A percentile compares a stretch with the other conserved stretches of the same genome.
Conservation (phyloP, 2,113 vertebrate species). For the Takifugu bimaculatus region DNA sequence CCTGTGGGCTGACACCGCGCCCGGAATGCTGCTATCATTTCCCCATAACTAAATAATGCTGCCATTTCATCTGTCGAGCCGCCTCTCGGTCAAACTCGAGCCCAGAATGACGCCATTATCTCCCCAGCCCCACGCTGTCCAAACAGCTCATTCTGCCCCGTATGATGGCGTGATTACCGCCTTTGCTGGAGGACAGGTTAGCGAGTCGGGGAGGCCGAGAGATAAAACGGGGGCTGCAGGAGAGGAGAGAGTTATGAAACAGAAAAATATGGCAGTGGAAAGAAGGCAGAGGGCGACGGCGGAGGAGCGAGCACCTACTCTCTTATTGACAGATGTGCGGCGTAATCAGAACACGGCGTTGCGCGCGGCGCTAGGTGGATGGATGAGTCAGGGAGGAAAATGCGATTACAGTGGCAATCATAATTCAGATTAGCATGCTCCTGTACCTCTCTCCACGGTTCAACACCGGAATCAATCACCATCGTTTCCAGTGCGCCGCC, state of each 20-base stretch:
- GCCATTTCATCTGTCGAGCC: conserved; percentile 33
- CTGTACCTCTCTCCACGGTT: conserved; percentile 47
- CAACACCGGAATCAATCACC: conserved; percentile 60
- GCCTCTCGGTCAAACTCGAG: conserved; percentile 25
- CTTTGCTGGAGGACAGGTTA: conserved; percentile 37
- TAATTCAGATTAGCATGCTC: conserved; percentile 65
- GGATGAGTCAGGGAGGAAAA: conserved; percentile 56
- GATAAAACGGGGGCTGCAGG: conserved; percentile 19
- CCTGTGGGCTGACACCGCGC: conserved; percentile 36
- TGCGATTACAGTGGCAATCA: conserved; percentile 67
- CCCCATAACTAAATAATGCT: conserved; percentile 43
- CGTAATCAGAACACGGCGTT: conserved; percentile 44
- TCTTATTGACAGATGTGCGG: conserved; percentile 50
- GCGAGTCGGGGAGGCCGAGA: conserved; percentile 25
- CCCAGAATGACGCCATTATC: conserved; percentile 42
- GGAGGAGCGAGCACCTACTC: not conserved
- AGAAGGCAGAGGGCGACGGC: conserved; percentile 6
- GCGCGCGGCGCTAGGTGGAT: conserved; percentile 23
- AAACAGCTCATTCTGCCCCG: conserved; percentile 51
- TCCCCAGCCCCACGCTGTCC: not conserved
- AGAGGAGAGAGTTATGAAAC: conserved; percentile 28
- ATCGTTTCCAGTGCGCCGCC: conserved; percentile 32
- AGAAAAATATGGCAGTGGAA: conserved; percentile 32
- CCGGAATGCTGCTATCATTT: conserved; percentile 30
- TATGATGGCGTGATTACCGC: conserved; percentile 53